Evolutionary conservation across 2,888 invertebrate species (phyloP), one percentile per base, ranked within the genome.

Genomic region (Acronicta aceris): DNA sequence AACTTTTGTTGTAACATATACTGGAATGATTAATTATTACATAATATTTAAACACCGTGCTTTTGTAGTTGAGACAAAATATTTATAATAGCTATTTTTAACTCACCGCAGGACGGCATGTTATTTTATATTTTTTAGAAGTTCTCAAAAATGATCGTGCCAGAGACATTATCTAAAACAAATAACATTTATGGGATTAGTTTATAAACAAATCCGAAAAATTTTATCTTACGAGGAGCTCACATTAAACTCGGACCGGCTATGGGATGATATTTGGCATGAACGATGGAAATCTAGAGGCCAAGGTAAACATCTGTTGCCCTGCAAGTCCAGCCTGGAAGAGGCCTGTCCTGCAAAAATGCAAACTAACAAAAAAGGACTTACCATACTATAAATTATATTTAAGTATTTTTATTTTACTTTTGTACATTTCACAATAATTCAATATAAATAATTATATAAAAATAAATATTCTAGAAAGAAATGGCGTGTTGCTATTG

Each of bases 121-220:
- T 50, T 3, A 60, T 48, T 30, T 74, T 69, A 25, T 55, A 63
- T 42, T 59, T 76, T 6, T 73, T 71, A 4, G 71, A 65, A 27
- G 49, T 66, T 65, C 65, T 81, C n/a, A 81, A 12, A 25, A 78
- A 62, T 25, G 78, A 74, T 16, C 80, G 71, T n/a, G 56, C 55
- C 43, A 84, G 48, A 53, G 74, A 75, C 84, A 84, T 84, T 9
- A 68, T 40, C 76, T 76, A 64, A 33, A 71, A 73, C 16, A 4
- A 61, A 58, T 4, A 13, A 21, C 0, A 50, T 5, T 1, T 33
- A 49, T 47, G 4, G 1, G 5, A 30, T 46, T 30, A 15, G 27
- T n/a, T n/a, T n/a, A n/a, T n/a, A n/a, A n/a, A n/a, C n/a, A n/a
- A n/a, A n/a, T n/a, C n/a, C n/a, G n/a, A n/a, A n/a, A n/a, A n/a